phyloP scores from a whole-genome alignment of 2,113 vertebrate genomes.

The Gavia stellata region DNA sequence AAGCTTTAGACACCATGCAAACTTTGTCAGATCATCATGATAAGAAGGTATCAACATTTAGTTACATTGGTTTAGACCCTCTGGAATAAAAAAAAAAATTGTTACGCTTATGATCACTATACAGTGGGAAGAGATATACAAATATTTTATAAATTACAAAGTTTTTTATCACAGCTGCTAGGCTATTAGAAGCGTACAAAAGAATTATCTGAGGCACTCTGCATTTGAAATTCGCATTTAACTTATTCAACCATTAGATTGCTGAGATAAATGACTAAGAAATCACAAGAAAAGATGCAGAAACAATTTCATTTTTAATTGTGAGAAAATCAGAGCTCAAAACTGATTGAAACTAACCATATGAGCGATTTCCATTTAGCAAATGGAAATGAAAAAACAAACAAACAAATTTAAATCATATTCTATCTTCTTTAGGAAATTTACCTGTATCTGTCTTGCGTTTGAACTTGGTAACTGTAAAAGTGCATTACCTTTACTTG shows the following conservation, averaged over 20 bases:
- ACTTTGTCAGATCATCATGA: background rate
- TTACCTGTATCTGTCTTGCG: background rate
- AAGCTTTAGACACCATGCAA: background rate
- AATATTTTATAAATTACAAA: background rate
- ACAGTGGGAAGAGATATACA: background rate
- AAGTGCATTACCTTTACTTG: background rate
- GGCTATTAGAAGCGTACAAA: background rate
- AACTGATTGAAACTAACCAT: slow-evolving; percentile 7
- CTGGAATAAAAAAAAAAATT: background rate
- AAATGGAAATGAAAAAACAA: background rate
- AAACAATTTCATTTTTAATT: slow-evolving; percentile 35
- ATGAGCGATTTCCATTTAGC: slow-evolving; percentile 2
- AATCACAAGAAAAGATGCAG: slow-evolving; percentile 10
- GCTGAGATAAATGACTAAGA: slow-evolving; percentile 2
- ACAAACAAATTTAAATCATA: background rate
- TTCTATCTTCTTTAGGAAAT: background rate
- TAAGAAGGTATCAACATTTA: background rate
- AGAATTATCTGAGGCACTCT: slow-evolving; percentile 4
- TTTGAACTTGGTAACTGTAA: background rate
- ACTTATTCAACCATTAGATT: slow-evolving; percentile 24
- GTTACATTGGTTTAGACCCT: background rate
- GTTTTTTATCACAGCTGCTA: background rate
- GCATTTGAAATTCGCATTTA: slow-evolving; percentile 21
- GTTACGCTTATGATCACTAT: background rate
- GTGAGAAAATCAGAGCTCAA: slow-evolving; percentile 10